phyloP scores from a whole-genome alignment of 2,797 vertebrate genomes.

The Chrysocyon brachyurus region DNA sequence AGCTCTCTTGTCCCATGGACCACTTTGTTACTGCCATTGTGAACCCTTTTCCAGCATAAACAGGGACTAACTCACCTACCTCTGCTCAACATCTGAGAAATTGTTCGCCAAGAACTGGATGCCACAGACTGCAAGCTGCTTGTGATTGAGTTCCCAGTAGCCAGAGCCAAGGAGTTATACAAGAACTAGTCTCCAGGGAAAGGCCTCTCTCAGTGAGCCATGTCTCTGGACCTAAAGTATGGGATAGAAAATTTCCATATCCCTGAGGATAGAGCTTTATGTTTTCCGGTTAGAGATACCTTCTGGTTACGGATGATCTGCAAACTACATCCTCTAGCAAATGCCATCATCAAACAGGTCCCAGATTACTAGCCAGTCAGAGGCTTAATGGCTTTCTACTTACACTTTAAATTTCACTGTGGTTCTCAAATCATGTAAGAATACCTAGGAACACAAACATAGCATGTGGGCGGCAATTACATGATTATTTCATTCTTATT shows the following conservation, averaged over 20 bases:
- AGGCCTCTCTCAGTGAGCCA: background rate
- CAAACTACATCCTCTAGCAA: background rate
- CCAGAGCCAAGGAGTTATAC: background rate
- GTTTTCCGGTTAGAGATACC: background rate
- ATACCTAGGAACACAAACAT: background rate
- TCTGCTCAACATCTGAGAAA: constrained; percentile 51
- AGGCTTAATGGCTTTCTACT: background rate
- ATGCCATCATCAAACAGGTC: background rate
- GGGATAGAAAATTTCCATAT: background rate
- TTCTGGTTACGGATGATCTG: background rate
- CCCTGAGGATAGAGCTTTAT: background rate
- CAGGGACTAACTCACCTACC: constrained; percentile 49
- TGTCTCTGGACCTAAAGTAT: background rate
- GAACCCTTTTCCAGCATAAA: background rate
- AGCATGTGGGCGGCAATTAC: background rate
- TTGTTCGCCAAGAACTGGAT: background rate
- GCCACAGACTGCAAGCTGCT: background rate
- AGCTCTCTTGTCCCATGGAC: background rate
- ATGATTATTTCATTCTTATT: background rate
- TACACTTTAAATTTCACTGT: background rate
- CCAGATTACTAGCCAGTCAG: background rate
- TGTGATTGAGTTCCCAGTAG: background rate
- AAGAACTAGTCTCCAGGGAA: background rate
- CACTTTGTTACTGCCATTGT: background rate
- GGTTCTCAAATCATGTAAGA: background rate